Evolutionary conservation across 2,797 vertebrate genomes (phyloP).

Genomic region (Micropoecilia bifurca): DNA sequence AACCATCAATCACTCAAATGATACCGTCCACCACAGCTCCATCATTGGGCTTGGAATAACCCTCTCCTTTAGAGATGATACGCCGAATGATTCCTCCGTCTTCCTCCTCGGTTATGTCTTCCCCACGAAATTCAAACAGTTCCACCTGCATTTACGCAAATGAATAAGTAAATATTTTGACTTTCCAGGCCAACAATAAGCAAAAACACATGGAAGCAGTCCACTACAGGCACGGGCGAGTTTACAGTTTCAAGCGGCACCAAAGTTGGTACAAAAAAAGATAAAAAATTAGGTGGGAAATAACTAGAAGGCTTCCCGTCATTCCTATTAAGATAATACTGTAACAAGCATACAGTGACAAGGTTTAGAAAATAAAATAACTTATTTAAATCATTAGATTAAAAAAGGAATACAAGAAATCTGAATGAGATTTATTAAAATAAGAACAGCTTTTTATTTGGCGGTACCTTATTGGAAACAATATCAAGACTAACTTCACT

Average conservation of each 20-base stretch:
- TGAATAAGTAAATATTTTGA: background rate
- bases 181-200: background rate
- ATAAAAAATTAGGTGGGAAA: background rate
- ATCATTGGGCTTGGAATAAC: constrained; percentile 94
- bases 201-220: background rate
- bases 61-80: constrained; percentile 90
- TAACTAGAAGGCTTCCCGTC: background rate
- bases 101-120: constrained; percentile 93
- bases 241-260: background rate
- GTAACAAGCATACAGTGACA: background rate
- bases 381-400: background rate
- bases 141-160: constrained; percentile 84
- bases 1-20: background rate
- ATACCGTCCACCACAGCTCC: constrained; percentile 92
- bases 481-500: too few species aligned
- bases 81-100: constrained; percentile 94
- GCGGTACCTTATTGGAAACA: too few species aligned
- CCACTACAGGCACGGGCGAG: background rate
- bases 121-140: constrained; percentile 93
- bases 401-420: background rate
- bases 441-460: background rate
- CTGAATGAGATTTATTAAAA: background rate
- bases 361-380: background rate
- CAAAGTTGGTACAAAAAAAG: background rate
- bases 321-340: background rate